phyloP scores from a whole-genome alignment of 1,140 invertebrate species.

The Alviniconcha marisindica region DNA sequence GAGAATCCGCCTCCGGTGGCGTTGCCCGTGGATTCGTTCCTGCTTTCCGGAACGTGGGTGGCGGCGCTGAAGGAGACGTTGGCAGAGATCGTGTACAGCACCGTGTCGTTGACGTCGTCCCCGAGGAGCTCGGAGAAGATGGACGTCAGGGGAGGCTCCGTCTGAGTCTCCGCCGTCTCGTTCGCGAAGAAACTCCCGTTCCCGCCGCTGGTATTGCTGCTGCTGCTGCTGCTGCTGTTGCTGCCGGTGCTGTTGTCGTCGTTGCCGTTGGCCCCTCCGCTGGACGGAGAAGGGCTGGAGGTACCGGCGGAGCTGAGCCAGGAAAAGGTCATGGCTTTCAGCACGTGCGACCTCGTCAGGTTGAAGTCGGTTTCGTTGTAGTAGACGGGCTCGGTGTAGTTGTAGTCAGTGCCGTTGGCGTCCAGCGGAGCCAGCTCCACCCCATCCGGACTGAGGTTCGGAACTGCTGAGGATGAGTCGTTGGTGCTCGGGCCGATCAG shows the following conservation, averaged over 20 bases:
- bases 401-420: background rate
- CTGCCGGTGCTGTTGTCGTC: background rate
- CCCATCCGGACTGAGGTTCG: background rate
- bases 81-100: background rate
- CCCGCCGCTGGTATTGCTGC: background rate
- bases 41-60: background rate
- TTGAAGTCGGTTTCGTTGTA: constrained; percentile 28
- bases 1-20: background rate
- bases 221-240: background rate
- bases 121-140: background rate
- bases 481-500: background rate
- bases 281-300: background rate
- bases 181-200: too few species aligned
- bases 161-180: background rate
- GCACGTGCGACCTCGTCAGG: background rate
- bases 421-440: background rate
- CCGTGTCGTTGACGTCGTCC: background rate
- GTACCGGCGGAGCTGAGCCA: background rate
- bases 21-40: background rate
- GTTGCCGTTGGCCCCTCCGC: background rate
- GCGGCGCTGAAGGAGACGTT: background rate
- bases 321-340: background rate
- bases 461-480: background rate
- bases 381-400: constrained; percentile 8
- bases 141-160: background rate